Evolutionary conservation across 2,797 vertebrate species (phyloP).

Genomic region (Coluber constrictor): DNA sequence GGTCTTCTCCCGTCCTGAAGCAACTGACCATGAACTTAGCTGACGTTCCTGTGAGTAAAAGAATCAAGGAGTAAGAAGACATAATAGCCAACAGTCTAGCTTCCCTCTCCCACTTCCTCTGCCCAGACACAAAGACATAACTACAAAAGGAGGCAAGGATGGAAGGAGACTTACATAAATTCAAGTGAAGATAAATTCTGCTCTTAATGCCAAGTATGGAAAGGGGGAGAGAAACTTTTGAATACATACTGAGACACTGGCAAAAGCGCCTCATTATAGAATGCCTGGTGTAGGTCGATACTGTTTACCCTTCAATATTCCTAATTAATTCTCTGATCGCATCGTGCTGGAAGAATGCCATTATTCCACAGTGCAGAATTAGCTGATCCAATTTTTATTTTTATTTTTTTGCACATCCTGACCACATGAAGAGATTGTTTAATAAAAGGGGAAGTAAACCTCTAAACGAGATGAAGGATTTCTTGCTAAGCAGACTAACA

Average conservation of each 20-base stretch:
- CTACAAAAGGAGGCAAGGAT: background rate
- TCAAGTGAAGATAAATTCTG: background rate
- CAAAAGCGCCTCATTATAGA: background rate
- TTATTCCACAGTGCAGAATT: background rate
- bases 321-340: background rate
- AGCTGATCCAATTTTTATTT: background rate
- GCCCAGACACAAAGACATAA: too few relatives aligned
- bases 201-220: background rate
- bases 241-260: background rate
- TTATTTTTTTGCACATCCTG: background rate
- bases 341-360: background rate
- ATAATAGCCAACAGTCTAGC: background rate
- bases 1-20: too few relatives aligned
- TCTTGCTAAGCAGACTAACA: background rate
- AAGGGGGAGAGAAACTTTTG: background rate
- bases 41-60: background rate
- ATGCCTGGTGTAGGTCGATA: background rate
- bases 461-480: background rate
- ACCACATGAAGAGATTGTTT: background rate
- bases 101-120: background rate
- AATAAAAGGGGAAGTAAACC: background rate
- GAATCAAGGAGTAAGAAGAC: too few relatives aligned
- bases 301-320: background rate
- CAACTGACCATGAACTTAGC: too few relatives aligned
- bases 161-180: background rate